Percentiles rank a stretch among this genome's conserved stretches.
Evolutionary conservation across 2,888 invertebrate species (phyloP).

Genomic region (Synanthedon andrenaeformis): DNA sequence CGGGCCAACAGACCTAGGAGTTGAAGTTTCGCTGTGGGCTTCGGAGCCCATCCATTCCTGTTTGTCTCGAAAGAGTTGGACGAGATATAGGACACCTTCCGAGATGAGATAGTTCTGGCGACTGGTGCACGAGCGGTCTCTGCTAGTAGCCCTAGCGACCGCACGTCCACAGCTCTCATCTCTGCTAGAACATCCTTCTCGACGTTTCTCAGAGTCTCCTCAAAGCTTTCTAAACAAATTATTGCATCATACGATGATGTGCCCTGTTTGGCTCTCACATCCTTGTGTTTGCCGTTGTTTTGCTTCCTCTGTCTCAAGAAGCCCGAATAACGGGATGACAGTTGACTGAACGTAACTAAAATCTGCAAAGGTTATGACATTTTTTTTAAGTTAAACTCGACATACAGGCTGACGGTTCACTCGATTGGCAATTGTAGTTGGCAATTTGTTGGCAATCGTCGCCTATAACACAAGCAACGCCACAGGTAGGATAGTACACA

Average conservation of each 20-base stretch:
- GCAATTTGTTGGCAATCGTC: no score
- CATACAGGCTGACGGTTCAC: no score
- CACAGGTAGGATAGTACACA: no score
- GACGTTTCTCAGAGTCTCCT: conserved; percentile 48
- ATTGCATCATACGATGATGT: conserved; percentile 34
- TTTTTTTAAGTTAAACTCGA: no score
- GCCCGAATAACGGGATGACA: conserved; percentile 56
- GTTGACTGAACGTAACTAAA: conserved; percentile 63
- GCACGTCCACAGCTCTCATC: conserved; percentile 42
- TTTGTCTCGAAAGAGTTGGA: conserved; percentile 50
- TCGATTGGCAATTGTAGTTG: no score
- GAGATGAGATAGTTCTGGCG: conserved; percentile 23
- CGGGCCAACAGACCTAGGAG: conserved; percentile 33
- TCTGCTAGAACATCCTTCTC: conserved; percentile 54
- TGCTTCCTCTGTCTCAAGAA: conserved; percentile 58
- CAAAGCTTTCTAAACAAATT: conserved; percentile 49
- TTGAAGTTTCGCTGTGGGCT: conserved; percentile 30
- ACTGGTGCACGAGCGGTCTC: conserved; percentile 19
- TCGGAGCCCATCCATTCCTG: conserved; percentile 44
- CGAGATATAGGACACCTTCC: conserved; percentile 49
- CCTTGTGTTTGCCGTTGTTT: conserved; percentile 32
- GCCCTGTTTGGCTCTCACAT: conserved; percentile 44
- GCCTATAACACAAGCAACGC: no score
- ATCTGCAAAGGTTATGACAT: conserved; percentile 60
- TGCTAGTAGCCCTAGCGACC: conserved; percentile 26